Evolutionary conservation across 2,113 vertebrate genomes (phyloP).

Genomic region (Tympanuchus pallidicinctus): DNA sequence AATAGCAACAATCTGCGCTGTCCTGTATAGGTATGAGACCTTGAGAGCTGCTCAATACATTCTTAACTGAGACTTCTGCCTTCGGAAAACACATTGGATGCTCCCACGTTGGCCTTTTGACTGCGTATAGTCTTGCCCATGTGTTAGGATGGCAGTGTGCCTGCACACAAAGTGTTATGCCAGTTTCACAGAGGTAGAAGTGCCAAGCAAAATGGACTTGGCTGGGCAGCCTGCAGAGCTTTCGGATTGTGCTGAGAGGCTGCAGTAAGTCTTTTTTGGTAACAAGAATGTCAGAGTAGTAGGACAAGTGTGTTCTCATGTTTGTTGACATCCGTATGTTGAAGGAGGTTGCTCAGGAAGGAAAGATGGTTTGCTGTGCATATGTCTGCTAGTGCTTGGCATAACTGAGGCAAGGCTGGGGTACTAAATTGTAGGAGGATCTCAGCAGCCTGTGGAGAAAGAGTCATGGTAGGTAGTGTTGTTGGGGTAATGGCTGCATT

Average conservation of each 20-base stretch:
- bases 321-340: slow-evolving; percentile 45
- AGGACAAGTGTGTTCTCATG: slow-evolving; percentile 28
- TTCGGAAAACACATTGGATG: slow-evolving; percentile 35
- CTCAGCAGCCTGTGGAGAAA: background rate
- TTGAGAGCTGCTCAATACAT: background rate
- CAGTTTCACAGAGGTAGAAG: slow-evolving; percentile 60
- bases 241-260: background rate
- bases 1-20: background rate
- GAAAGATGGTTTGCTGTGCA: background rate
- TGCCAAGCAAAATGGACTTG: slow-evolving; percentile 73
- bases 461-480: background rate
- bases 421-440: background rate
- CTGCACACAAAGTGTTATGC: slow-evolving; percentile 52
- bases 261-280: slow-evolving; percentile 60
- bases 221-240: slow-evolving; percentile 51
- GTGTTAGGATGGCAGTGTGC: slow-evolving; percentile 63
- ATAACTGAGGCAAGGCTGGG: background rate
- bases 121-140: slow-evolving; percentile 26
- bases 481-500: background rate
- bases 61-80: slow-evolving; percentile 39
- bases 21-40: background rate
- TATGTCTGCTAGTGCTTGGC: background rate
- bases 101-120: slow-evolving; percentile 36
- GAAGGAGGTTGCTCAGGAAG: slow-evolving; percentile 15
- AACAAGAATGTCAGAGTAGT: slow-evolving; percentile 37